Percentiles rank a stretch among this genome's conserved stretches.
phyloP scores from a whole-genome alignment of 2,797 vertebrate genomes.

The Labroides dimidiatus region DNA sequence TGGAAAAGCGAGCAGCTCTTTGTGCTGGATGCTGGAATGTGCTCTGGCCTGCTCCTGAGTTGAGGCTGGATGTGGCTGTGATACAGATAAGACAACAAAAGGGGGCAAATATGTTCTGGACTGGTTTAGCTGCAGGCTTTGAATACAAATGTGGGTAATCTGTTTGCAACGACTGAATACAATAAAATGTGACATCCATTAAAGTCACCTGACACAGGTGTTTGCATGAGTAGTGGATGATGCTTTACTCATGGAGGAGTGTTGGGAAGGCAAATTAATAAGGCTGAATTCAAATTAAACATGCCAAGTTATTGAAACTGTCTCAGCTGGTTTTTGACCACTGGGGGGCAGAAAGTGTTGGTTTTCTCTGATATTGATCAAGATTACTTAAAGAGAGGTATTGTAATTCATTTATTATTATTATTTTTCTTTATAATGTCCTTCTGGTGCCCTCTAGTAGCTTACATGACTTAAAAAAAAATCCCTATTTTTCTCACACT shows the following conservation, averaged over 20 bases:
- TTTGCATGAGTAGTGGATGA: slow-evolving; percentile 37
- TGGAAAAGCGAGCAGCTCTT: slow-evolving; percentile 40
- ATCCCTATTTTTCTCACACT: too few species aligned
- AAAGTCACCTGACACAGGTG: slow-evolving; percentile 34
- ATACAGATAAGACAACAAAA: slow-evolving; percentile 56
- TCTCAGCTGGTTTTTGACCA: background rate
- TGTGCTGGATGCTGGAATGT: slow-evolving; percentile 28
- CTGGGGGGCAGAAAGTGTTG: background rate
- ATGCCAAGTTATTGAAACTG: slow-evolving; percentile 6
- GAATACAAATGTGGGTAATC: slow-evolving; percentile 60
- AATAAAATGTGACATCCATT: slow-evolving; percentile 27
- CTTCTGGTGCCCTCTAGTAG: too few species aligned
- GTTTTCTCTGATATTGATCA: background rate
- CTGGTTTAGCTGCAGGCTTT: slow-evolving; percentile 31
- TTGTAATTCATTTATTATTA: too few species aligned
- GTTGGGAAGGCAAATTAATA: slow-evolving; percentile 8
- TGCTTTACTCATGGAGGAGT: slow-evolving; percentile 30
- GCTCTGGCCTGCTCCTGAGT: slow-evolving; percentile 19
- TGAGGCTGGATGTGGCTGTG: slow-evolving; percentile 18
- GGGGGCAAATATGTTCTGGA: slow-evolving; percentile 49
- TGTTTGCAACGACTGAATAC: slow-evolving; percentile 32
- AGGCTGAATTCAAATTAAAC: background rate
- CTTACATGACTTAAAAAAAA: too few species aligned
- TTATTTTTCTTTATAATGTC: too few species aligned
- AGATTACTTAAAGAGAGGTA: too few species aligned